These are phyloP conservation scores for Echeneis naucrates DNA, from an alignment of 2,797 vertebrate genomes.

Conservation along the genomic window DNA sequence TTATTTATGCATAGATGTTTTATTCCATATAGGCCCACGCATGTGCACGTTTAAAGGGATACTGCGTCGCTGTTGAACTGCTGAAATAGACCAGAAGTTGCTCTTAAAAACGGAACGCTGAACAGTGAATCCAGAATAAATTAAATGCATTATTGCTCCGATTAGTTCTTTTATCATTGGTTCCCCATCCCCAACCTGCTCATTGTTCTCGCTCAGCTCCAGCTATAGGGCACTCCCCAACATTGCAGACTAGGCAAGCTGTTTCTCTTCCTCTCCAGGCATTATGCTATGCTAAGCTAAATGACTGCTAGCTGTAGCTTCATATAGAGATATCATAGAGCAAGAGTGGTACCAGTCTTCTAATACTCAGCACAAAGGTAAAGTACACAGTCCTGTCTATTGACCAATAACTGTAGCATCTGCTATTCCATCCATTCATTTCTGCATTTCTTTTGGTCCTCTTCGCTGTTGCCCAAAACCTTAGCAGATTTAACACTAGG, in stretches of 20 bases:
- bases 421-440: no score
- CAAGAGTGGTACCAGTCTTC: background rate
- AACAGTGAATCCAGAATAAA: background rate
- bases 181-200: background rate
- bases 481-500: no score
- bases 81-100: background rate
- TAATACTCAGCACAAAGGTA: background rate
- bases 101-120: background rate
- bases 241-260: background rate
- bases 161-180: background rate
- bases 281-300: background rate
- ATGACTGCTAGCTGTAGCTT: background rate
- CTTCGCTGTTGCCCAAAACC: background rate
- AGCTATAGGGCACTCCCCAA: no score
- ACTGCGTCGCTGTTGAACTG: background rate
- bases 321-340: background rate
- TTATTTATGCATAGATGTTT: slow-evolving; percentile 12
- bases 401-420: no score
- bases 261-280: background rate
- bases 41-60: background rate
- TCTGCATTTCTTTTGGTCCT: background rate
- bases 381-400: background rate
- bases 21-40: slow-evolving; percentile 17
- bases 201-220: background rate
- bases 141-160: background rate